Evolutionary conservation across 2,888 invertebrate species (phyloP), one percentile per base, ranked within the genome.

Genomic region (Malthinus flaveolus): DNA sequence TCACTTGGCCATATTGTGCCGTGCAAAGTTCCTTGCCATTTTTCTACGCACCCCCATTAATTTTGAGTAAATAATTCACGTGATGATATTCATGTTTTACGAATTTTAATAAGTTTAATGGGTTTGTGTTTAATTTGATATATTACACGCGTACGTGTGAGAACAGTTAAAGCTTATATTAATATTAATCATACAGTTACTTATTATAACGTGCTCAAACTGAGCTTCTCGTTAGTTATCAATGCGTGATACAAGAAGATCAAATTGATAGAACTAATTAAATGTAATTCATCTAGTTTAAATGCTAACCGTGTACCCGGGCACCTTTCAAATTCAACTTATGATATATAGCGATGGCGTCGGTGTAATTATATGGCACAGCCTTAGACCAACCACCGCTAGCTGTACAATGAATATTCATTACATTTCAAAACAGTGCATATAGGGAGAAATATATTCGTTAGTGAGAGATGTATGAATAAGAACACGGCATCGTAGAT

Each of bases 391-490:
- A 66, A 72, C 71, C 69, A 71, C 72, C 69, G 68, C 64, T 68
- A 68, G 71, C 71, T 65, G 65, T 66, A 71, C 73, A 72, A 75
- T 76, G 75, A 76, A 76, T 76, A 76, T 76, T 76, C 75, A 76
- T 76, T 72, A 72, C 70, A 65, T 69, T 73, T 69, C 68, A 65
- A 71, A 72, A 72, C 68, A 67, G 61, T 67, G 67, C 66, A 66
- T 63, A 61, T 58, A 63, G 59, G 63, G 56, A 51, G 63, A 60
- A 60, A 62, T 62, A 62, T 62, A 59, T 62, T 65, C 65, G 64
- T 66, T 63, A 63, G 64, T 56, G 64, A 35, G 59, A 65, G 62
- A 66, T 64, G 57, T 64, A 67, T 67, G 65, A 64, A 67, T 66
- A 66, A 67, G 62, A 59, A 61, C 58, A 57, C 54, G 49, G 59